phyloP scores from a whole-genome alignment of 2,888 invertebrate species.

The Lottia gigantea region DNA sequence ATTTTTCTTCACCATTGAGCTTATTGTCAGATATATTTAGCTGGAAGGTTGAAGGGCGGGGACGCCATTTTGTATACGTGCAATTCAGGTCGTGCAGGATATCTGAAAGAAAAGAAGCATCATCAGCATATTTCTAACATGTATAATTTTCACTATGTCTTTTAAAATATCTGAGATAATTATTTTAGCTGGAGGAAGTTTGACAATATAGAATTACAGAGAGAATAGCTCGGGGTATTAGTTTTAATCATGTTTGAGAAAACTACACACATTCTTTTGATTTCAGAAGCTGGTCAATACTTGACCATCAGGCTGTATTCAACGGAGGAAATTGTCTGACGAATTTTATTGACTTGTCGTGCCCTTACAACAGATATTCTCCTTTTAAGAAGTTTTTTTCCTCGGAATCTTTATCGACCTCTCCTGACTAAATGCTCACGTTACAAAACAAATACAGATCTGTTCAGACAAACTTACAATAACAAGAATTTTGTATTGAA shows the following conservation, averaged over 20 bases:
- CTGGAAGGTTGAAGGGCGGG: no score
- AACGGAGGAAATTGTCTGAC: constrained; percentile 1
- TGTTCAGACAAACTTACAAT: background rate
- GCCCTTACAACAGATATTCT: constrained; percentile 4
- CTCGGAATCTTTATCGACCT: background rate
- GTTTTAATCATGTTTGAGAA: no score
- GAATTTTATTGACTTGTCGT: background rate
- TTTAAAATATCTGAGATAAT: no score
- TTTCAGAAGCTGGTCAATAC: background rate
- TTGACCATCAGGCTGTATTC: constrained; percentile 3
- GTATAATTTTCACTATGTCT: no score
- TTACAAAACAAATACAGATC: background rate
- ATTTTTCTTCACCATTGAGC: background rate
- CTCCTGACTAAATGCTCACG: background rate
- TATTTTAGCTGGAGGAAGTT: no score
- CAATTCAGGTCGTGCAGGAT: no score
- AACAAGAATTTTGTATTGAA: constrained; percentile 7
- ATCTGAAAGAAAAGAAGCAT: no score
- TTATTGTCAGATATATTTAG: background rate
- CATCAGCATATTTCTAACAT: no score
- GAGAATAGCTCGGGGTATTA: no score
- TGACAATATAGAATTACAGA: no score
- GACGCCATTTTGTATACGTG: no score
- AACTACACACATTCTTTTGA: no score
- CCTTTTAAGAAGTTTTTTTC: constrained; percentile 2